Conservation (phyloP, 2,888 invertebrate species). For the Caenorhabditis macrosperma region DNA sequence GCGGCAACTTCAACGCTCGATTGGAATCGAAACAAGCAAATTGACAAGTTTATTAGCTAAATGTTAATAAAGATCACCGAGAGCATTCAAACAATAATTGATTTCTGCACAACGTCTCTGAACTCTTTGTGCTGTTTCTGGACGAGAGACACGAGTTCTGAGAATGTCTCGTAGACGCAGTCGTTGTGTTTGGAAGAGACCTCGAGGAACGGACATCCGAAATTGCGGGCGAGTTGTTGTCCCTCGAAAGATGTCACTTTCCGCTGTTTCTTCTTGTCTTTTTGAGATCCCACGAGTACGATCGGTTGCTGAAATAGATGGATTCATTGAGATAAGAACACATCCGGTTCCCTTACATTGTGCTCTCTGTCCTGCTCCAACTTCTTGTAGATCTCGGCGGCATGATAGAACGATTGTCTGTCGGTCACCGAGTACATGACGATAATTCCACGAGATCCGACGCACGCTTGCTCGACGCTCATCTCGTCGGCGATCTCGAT, state of each 20-base stretch:
- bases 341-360: conserved; percentile 38
- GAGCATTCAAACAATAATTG: conserved; percentile 22
- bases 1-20: conserved; percentile 5
- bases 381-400: conserved; percentile 52
- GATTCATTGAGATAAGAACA: background rate
- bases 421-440: conserved; percentile 64
- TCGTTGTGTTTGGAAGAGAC: conserved; percentile 66
- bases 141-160: conserved; percentile 51
- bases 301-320: conserved; percentile 53
- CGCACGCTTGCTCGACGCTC: conserved; percentile 43
- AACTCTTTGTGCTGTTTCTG: conserved; percentile 42
- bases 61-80: conserved; percentile 31
- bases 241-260: conserved; percentile 59
- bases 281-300: conserved; percentile 60
- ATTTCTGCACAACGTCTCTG: conserved; percentile 31
- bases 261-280: conserved; percentile 56
- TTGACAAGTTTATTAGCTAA: conserved; percentile 24
- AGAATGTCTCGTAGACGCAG: conserved; percentile 60
- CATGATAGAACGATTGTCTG: conserved; percentile 60
- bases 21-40: conserved; percentile 35
- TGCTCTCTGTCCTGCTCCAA: conserved; percentile 47
- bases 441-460: conserved; percentile 59
- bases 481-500: conserved; percentile 61
- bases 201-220: conserved; percentile 62
- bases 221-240: conserved; percentile 53